phyloP scores from a whole-genome alignment of 30 jellyfish, hydroid and myxozoan species.

The Clytia hemisphaerica region DNA sequence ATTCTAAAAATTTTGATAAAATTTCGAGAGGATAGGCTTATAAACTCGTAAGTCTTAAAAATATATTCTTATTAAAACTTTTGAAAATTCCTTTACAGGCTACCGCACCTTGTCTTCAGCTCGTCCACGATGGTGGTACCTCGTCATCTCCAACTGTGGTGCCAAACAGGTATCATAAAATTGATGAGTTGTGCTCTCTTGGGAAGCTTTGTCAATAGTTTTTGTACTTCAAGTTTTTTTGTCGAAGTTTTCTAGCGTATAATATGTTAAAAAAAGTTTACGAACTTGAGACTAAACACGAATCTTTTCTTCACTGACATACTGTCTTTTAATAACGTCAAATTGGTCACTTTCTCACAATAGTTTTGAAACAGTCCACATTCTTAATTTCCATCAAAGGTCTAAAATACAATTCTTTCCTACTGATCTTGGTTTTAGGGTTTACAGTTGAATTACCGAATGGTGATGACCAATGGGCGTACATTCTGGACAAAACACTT shows the following conservation, averaged over 20 bases:
- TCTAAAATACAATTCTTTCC: background rate
- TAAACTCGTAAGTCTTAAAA: too few species aligned
- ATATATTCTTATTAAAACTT: background rate
- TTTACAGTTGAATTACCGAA: conserved; percentile 33
- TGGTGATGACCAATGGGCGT: conserved; percentile 82
- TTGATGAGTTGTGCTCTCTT: too few species aligned
- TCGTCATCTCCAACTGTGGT: conserved; percentile 65
- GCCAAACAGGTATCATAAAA: conserved; percentile 46
- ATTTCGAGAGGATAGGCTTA: too few species aligned
- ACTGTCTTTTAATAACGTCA: background rate
- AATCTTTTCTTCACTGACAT: background rate
- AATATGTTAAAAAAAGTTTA: background rate
- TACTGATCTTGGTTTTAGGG: conserved; percentile 64
- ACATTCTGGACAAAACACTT: conserved; percentile 88
- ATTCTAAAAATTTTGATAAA: background rate
- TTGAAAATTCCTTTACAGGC: conserved; percentile 28
- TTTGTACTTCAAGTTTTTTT: background rate
- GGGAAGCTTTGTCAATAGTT: too few species aligned
- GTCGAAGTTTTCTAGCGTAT: background rate
- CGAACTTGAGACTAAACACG: background rate
- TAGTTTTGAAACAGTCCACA: background rate
- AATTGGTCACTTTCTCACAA: too few species aligned
- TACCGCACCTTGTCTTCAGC: conserved; percentile 42
- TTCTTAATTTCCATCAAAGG: background rate
- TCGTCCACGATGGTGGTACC: conserved; percentile 93